These are phyloP conservation scores for Conger conger DNA, from an alignment of 2,113 vertebrate species.

Conservation along the genomic window DNA sequence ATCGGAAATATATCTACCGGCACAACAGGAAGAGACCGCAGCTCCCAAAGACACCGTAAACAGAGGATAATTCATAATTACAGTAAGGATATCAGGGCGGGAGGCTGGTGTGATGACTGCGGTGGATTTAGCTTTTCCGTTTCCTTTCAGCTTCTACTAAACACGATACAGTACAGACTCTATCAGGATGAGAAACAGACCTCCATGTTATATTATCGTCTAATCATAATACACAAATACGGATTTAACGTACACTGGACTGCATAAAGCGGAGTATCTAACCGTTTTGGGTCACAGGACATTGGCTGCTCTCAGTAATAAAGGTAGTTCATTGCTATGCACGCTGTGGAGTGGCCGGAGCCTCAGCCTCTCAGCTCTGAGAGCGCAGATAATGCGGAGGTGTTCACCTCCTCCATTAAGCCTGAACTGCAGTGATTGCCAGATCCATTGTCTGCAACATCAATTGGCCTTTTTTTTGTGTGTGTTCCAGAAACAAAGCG, in stretches of 20 bases:
- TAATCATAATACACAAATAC: neutral
- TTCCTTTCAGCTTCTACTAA: neutral
- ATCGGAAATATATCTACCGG: neutral
- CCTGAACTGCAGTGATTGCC: neutral
- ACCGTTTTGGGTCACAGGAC: neutral
- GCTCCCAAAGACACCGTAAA: neutral
- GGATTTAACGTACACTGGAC: neutral
- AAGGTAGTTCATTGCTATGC: neutral
- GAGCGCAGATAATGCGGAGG: neutral
- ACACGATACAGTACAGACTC: neutral
- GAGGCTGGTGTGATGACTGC: neutral
- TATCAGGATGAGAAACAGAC: neutral
- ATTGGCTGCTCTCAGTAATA: neutral
- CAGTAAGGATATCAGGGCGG: neutral
- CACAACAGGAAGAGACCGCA: neutral
- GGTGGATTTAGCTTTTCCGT: too few relatives aligned
- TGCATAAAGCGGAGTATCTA: neutral
- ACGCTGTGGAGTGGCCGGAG: neutral
- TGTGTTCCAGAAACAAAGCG: constrained; percentile 38
- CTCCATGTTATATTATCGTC: neutral
- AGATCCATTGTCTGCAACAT: neutral
- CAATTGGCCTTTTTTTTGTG: neutral
- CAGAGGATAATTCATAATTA: neutral
- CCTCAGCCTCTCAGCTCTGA: neutral
- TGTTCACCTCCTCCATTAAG: neutral